These are phyloP conservation scores for Clitarchus hookeri DNA, from an alignment of 2,888 invertebrate genomes.

Conservation along the genomic window DNA sequence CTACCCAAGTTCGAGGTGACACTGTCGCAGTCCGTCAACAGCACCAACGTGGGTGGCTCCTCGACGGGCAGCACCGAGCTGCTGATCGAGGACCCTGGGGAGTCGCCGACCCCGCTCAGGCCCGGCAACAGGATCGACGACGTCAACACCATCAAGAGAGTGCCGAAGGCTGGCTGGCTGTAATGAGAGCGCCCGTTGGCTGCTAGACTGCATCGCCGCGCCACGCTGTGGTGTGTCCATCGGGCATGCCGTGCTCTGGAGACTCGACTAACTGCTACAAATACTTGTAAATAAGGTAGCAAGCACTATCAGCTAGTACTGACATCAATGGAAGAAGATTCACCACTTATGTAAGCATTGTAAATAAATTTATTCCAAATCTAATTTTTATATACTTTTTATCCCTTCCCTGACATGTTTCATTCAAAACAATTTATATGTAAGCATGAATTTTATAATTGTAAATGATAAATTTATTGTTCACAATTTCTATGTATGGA, in stretches of 20 bases:
- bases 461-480: too few species aligned
- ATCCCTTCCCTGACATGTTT: too few species aligned
- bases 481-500: too few species aligned
- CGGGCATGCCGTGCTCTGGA: background rate
- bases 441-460: too few species aligned
- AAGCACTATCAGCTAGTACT: background rate
- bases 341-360: background rate
- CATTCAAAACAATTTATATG: too few species aligned
- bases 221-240: background rate
- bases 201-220: too few species aligned
- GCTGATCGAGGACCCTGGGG: slow-evolving; percentile 52
- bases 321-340: background rate
- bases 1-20: slow-evolving; percentile 37
- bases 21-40: slow-evolving; percentile 34
- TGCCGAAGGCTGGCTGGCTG: slow-evolving; percentile 66
- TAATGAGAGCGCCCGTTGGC: slow-evolving; percentile 48
- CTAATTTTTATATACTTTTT: too few species aligned
- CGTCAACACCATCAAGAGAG: slow-evolving; percentile 60
- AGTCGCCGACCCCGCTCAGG: slow-evolving; percentile 56
- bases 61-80: slow-evolving; percentile 59
- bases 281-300: too few species aligned
- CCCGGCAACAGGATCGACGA: slow-evolving; percentile 59
- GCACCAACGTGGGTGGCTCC: slow-evolving; percentile 47
- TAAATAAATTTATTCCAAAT: background rate
- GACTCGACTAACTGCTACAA: too few species aligned